Evolutionary conservation across 1,140 invertebrate genomes (phyloP).

Genomic region (Homarus americanus): DNA sequence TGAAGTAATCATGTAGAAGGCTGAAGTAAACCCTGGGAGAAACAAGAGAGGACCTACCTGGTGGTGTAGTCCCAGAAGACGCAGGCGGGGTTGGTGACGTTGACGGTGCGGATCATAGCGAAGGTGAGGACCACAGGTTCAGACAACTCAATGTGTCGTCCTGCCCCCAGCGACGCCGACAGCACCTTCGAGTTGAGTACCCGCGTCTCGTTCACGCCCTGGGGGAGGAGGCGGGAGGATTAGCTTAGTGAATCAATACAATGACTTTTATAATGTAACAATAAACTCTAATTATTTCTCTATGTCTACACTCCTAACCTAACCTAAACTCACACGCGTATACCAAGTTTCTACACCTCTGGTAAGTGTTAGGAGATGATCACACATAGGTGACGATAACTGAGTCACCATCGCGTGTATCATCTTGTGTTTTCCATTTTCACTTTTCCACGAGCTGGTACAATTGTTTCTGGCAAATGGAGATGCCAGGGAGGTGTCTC

Average conservation of each 20-base stretch:
- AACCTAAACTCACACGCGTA: too few relatives aligned
- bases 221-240: neutral
- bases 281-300: too few relatives aligned
- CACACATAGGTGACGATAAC: too few relatives aligned
- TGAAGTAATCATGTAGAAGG: neutral
- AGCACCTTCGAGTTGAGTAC: conserved; percentile 94
- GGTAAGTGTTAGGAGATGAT: too few relatives aligned
- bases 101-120: conserved; percentile 89
- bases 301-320: too few relatives aligned
- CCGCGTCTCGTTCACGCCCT: conserved; percentile 76
- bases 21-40: neutral
- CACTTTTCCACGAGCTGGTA: neutral
- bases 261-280: too few relatives aligned
- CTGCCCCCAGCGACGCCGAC: conserved; percentile 90
- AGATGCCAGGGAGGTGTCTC: neutral
- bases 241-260: too few relatives aligned
- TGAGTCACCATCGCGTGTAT: too few relatives aligned
- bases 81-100: conserved; percentile 94
- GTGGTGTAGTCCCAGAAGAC: conserved; percentile 96
- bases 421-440: too few relatives aligned
- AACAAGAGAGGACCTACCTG: conserved; percentile 58
- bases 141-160: conserved; percentile 89
- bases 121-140: conserved; percentile 91
- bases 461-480: neutral
- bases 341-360: too few relatives aligned